These are phyloP conservation scores for Tupiocoris notatus DNA, from an alignment of 2,888 invertebrate species.

Conservation along the genomic window DNA sequence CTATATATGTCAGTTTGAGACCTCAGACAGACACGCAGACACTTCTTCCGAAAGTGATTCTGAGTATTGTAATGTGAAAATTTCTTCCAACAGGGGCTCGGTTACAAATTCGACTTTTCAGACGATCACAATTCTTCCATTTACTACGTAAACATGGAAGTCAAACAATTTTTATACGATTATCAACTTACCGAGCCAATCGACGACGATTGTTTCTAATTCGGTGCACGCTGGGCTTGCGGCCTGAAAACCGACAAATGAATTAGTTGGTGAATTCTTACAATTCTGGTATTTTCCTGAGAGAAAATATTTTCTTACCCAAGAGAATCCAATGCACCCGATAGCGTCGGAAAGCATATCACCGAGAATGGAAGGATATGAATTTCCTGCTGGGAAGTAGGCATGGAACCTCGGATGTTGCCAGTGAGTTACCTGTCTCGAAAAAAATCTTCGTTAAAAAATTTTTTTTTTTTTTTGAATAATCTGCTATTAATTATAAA, in stretches of 20 bases:
- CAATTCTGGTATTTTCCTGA: not conserved
- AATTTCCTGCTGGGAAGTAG: slow-evolving; percentile 97
- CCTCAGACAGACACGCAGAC: no score
- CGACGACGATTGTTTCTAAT: slow-evolving; percentile 89
- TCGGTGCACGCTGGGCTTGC: slow-evolving; percentile 98
- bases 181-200: slow-evolving; percentile 93
- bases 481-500: no score
- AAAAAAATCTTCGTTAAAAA: not conserved
- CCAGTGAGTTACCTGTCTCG: slow-evolving; percentile 82
- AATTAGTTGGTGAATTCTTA: not conserved
- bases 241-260: slow-evolving; percentile 61
- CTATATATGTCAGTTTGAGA: no score
- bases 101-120: no score
- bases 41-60: no score
- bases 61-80: no score
- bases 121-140: no score
- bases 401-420: slow-evolving; percentile 98
- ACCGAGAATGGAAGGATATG: slow-evolving; percentile 93
- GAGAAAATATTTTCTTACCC: slow-evolving; percentile 77
- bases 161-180: no score
- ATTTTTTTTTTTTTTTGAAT: no score
- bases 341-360: slow-evolving; percentile 97
- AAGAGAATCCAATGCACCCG: slow-evolving; percentile 97
- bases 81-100: no score
- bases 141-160: no score